A percentile compares a stretch with the other conserved stretches of the same genome.
Evolutionary conservation across 2,113 vertebrate genomes (phyloP).

Genomic region (Calidris pygmaea): DNA sequence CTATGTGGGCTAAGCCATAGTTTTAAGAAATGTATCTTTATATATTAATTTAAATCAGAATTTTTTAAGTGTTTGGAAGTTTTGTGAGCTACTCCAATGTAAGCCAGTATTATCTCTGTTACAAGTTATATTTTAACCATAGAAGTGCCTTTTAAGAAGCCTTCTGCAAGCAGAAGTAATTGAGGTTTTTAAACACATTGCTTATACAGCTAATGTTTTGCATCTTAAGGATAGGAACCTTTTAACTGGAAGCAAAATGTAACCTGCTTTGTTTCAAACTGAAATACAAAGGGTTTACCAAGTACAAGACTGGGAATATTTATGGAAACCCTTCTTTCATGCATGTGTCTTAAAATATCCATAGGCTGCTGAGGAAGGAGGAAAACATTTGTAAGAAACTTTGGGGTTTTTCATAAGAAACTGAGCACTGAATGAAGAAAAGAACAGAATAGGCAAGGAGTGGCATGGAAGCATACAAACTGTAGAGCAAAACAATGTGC

Average conservation of each 20-base stretch:
- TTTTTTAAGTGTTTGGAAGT: not conserved
- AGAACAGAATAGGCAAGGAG: not conserved
- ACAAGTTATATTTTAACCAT: not conserved
- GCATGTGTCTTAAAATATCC: not conserved
- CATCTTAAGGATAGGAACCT: not conserved
- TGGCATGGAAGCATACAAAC: not conserved
- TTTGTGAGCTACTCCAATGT: not conserved
- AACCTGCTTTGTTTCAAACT: not conserved
- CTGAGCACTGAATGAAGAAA: not conserved
- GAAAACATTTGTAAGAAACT: not conserved
- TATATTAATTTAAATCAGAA: not conserved
- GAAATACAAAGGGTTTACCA: not conserved
- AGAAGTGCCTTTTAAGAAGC: not conserved
- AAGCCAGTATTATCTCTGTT: not conserved
- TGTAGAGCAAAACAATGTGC: not conserved
- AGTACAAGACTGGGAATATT: not conserved
- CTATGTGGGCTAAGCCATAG: not conserved
- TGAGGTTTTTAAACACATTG: accelerated
- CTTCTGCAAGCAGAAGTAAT: not conserved
- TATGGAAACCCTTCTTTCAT: not conserved
- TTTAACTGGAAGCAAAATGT: not conserved
- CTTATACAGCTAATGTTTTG: not conserved
- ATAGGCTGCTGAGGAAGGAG: not conserved
- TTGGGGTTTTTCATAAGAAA: not conserved
- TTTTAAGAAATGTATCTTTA: not conserved